Conservation (phyloP, 2,113 vertebrate species). For the Bungarus multicinctus region DNA sequence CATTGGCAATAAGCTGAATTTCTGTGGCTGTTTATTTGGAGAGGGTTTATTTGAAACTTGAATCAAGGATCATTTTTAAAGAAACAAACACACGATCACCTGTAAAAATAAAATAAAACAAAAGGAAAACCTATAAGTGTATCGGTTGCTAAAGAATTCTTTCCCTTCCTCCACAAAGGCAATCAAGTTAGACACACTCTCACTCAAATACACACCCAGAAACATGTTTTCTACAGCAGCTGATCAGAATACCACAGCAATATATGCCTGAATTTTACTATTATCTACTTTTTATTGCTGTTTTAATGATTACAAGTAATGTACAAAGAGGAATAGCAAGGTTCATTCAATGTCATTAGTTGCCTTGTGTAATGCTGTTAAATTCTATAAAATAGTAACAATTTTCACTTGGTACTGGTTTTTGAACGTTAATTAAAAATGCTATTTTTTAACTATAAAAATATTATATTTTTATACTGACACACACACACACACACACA, state of each 20-base stretch:
- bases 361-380: slow-evolving; percentile 7
- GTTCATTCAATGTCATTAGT: neutral
- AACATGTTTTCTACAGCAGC: neutral
- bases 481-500: too few species aligned
- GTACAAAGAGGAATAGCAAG: neutral
- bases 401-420: neutral
- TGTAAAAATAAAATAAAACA: neutral
- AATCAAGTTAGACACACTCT: neutral
- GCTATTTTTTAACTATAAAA: slow-evolving; percentile 2
- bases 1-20: neutral
- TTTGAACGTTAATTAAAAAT: neutral
- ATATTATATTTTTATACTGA: neutral
- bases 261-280: neutral
- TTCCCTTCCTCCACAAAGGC: neutral
- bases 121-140: neutral
- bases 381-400: neutral
- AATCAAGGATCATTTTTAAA: neutral
- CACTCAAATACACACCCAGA: neutral
- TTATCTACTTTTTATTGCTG: slow-evolving; percentile 14
- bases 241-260: neutral
- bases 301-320: neutral
- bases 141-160: neutral
- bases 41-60: neutral
- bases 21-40: neutral
- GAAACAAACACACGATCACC: neutral